Conservation (phyloP, 2,113 vertebrate species). For the Microtus pennsylvanicus region DNA sequence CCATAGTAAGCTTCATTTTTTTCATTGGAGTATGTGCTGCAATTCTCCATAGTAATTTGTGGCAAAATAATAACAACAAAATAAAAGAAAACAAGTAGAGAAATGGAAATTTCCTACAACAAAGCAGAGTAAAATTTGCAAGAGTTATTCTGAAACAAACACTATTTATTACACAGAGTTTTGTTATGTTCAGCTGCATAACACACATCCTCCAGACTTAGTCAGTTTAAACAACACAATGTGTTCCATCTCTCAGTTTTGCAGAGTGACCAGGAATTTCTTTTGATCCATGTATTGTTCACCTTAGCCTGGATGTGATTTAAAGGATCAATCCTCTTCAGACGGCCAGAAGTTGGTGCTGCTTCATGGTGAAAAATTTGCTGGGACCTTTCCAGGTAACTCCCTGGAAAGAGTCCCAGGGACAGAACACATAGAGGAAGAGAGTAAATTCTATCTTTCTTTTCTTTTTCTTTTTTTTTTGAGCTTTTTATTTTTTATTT, state of each 20-base stretch:
- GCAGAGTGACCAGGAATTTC: not conserved
- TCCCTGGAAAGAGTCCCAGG: not conserved
- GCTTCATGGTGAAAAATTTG: not conserved
- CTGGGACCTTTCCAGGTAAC: too few relatives aligned
- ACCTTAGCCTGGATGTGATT: accelerated
- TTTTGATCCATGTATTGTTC: not conserved
- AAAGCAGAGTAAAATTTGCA: not conserved
- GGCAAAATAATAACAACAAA: not conserved
- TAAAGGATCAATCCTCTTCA: not conserved
- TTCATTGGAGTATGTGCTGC: not conserved
- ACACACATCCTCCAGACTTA: accelerated
- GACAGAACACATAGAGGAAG: accelerated
- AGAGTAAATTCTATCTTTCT: not conserved
- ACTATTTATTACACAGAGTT: not conserved
- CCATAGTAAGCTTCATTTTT: not conserved
- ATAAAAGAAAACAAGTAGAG: not conserved
- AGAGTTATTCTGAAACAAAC: not conserved
- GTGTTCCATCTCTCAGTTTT: not conserved
- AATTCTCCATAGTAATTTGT: not conserved
- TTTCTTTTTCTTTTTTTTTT: too few relatives aligned
- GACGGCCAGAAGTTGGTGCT: too few relatives aligned
- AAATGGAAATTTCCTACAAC: not conserved
- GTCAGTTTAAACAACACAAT: not conserved
- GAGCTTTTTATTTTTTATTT: too few relatives aligned
- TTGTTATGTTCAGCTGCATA: too few relatives aligned